phyloP scores from a whole-genome alignment of 2,888 invertebrate genomes.

The Netelia fuscicornis region DNA sequence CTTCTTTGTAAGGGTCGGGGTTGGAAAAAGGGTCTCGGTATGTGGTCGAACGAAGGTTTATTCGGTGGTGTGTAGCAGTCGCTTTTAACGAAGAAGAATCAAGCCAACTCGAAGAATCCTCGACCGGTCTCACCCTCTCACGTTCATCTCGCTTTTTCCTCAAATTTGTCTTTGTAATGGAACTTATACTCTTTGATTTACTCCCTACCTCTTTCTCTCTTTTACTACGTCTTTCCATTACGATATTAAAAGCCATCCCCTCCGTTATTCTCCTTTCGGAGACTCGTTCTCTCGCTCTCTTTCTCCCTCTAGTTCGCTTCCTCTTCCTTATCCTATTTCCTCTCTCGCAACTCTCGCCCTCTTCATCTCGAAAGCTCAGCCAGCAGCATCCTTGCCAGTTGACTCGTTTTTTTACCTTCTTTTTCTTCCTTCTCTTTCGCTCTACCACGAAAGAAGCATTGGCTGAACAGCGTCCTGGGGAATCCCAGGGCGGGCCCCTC shows the following conservation, averaged over 20 bases:
- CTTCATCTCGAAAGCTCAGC: slow-evolving; percentile 23
- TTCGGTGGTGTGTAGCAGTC: not conserved
- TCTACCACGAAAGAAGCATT: slow-evolving; percentile 34
- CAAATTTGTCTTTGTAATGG: slow-evolving; percentile 55
- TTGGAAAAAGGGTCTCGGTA: slow-evolving; percentile 19
- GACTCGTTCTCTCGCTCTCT: slow-evolving; percentile 10
- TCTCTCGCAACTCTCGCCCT: slow-evolving; percentile 25
- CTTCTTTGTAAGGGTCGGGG: not conserved
- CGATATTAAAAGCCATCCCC: slow-evolving; percentile 62
- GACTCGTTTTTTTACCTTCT: slow-evolving; percentile 30
- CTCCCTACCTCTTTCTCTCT: slow-evolving; percentile 28
- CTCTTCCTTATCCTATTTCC: slow-evolving; percentile 4
- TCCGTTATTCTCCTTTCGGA: slow-evolving; percentile 27
- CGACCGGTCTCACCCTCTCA: slow-evolving; percentile 8
- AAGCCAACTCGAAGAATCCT: slow-evolving; percentile 31
- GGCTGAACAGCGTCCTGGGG: slow-evolving; percentile 22
- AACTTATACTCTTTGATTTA: slow-evolving; percentile 62
- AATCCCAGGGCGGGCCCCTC: slow-evolving; percentile 12
- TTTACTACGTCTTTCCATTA: slow-evolving; percentile 58
- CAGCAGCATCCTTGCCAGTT: slow-evolving; percentile 31
- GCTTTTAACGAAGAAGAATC: slow-evolving; percentile 15
- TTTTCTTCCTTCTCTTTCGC: not conserved
- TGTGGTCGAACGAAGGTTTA: slow-evolving; percentile 4
- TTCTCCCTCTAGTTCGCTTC: not conserved
- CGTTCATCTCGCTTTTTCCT: slow-evolving; percentile 18